Conservation (phyloP, 2,888 invertebrate species). For the Macaria notata region DNA sequence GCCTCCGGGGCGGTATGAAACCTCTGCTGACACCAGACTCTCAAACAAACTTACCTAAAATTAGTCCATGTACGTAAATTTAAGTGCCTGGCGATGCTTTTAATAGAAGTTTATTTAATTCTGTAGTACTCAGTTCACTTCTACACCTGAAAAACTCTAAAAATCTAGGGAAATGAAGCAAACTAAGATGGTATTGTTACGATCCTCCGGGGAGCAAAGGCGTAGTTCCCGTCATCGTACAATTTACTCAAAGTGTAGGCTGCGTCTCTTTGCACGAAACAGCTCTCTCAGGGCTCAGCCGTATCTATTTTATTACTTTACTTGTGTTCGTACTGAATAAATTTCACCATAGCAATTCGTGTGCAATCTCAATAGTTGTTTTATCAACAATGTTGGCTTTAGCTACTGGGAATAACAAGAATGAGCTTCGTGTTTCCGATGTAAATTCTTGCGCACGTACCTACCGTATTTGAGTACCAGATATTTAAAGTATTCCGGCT, state of each 20-base stretch:
- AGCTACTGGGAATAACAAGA: conserved; percentile 4
- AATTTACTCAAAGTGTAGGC: conserved; percentile 35
- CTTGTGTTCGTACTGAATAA: conserved; percentile 25
- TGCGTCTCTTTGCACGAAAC: conserved; percentile 39
- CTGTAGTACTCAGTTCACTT: too few relatives aligned
- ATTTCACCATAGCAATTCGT: conserved; percentile 23
- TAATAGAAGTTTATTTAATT: too few relatives aligned
- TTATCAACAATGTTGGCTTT: conserved; percentile 15
- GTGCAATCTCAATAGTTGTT: conserved; percentile 19
- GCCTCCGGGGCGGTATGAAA: too few relatives aligned
- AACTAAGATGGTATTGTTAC: conserved; percentile 22
- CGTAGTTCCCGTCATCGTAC: conserved; percentile 23
- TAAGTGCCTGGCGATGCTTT: too few relatives aligned
- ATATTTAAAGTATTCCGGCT: not conserved
- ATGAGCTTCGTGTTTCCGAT: not conserved
- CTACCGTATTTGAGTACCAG: not conserved
- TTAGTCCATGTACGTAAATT: too few relatives aligned
- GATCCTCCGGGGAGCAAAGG: conserved; percentile 30
- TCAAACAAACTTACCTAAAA: too few relatives aligned
- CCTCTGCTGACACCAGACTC: too few relatives aligned
- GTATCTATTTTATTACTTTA: conserved; percentile 30
- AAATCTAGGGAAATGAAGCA: conserved; percentile 10
- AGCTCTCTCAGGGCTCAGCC: conserved; percentile 35
- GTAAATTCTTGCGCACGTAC: conserved; percentile 1
- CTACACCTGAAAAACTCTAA: conserved; percentile 3